Evolutionary conservation across 2,888 invertebrate genomes (phyloP), one percentile per base, ranked within the genome.

Genomic region (Brenthis daphne): DNA sequence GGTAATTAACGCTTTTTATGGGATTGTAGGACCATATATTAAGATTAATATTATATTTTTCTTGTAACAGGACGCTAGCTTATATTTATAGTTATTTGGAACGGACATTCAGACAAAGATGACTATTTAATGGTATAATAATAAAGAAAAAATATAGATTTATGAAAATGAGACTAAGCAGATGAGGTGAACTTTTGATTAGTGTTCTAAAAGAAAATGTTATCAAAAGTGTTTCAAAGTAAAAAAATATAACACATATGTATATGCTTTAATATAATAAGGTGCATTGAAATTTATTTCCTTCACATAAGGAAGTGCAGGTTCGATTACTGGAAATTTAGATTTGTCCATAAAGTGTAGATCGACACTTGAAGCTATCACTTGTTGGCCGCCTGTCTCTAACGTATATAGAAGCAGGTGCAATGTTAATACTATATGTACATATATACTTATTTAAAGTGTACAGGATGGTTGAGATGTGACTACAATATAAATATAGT

Each of bases 371-470:
- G n/a, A 29, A 37, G 13, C 13, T 54, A 54, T 55, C 58, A 67
- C 24, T 67, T 60, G 67, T 61, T 61, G 67, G 67, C 60, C 37
- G 48, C 50, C 55, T 61, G 60, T 54, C n/a, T 67, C 6, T 55
- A 51, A 37, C 20, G 37, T 29, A 55, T 55, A 60, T 50, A 55
- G 4, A 4, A 5, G 24, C 64, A 50, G 64, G 67, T 51, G 58
- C 66, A 57, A 68, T 64, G 66, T 68, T 43, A 58, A 60, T 48
- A 51, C 60, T 73, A 71, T 76, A 74, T 77, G 79, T 83, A 77
- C 74, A 77, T 82, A 80, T 82, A 81, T 79, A 82, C 80, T 78
- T 73, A 75, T 82, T 81, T 79, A 81, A 57, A 29, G n/a, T 61
- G 53, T 43, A 63, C 43, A 53, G 53, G 58, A 0, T 60, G 50